Conservation (phyloP, 37 sponge, comb jelly and placozoan genomes). For the Halichondria panicea region DNA sequence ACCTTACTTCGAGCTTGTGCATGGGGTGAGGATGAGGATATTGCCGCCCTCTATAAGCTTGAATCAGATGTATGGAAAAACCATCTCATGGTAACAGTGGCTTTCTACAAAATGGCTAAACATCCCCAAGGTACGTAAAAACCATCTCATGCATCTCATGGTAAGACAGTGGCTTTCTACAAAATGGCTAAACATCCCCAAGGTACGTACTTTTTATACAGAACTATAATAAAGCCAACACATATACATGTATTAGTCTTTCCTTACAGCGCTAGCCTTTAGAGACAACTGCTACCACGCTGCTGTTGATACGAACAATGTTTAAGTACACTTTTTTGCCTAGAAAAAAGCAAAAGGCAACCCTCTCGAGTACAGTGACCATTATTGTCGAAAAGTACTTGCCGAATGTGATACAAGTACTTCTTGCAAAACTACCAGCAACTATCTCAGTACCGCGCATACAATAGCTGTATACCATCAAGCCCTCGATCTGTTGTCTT, state of each 20-base stretch:
- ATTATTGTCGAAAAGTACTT: conserved; percentile 22
- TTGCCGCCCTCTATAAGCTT: not conserved
- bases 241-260: not conserved
- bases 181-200: conserved; percentile 10
- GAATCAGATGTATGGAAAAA: conserved; percentile 6
- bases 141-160: not conserved
- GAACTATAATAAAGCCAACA: too few species aligned
- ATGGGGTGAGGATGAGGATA: not conserved
- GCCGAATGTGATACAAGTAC: conserved; percentile 18
- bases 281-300: conserved; percentile 10
- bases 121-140: conserved; percentile 4
- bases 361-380: not conserved
- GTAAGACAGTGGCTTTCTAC: conserved; percentile 4
- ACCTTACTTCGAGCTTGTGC: conserved; percentile 32
- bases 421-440: conserved; percentile 18
- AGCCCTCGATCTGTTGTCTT: conserved; percentile 9
- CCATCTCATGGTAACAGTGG: conserved; percentile 1
- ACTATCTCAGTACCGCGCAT: conserved; percentile 8
- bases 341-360: not conserved
- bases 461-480: conserved; percentile 10
- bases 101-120: conserved; percentile 2
- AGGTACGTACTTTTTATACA: too few species aligned
- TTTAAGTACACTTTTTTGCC: conserved; percentile 28
- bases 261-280: conserved; percentile 18
- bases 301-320: conserved; percentile 29